These are phyloP conservation scores for Phortica magna DNA, from an alignment of 2,888 invertebrate species.

Conservation along the genomic window DNA sequence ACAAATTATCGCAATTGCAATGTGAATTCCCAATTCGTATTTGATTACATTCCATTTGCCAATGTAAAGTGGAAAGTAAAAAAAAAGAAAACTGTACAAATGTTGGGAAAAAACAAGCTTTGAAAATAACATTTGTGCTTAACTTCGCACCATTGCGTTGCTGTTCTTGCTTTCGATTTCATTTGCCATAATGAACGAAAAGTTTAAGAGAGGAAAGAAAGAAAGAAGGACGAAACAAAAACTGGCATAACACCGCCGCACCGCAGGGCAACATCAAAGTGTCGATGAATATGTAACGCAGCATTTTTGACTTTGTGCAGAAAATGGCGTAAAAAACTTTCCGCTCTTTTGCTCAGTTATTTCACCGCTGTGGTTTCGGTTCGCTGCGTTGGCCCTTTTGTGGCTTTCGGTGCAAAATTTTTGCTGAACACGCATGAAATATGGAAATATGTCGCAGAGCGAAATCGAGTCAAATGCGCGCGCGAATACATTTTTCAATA, in stretches of 20 bases:
- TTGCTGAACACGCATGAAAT: not conserved
- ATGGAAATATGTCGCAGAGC: not conserved
- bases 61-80: not conserved
- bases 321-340: conserved; percentile 27
- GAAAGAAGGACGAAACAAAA: not conserved
- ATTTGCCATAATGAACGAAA: conserved; percentile 13
- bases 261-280: conserved; percentile 18
- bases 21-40: conserved; percentile 17
- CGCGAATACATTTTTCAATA: not conserved
- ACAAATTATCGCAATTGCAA: conserved; percentile 4
- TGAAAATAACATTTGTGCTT: not conserved
- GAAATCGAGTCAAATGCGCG: not conserved
- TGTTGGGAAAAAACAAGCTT: not conserved
- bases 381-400: conserved; percentile 6
- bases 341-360: conserved; percentile 8
- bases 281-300: conserved; percentile 9
- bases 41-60: conserved; percentile 1
- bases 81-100: conserved; percentile 6
- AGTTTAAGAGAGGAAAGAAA: not conserved
- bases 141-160: conserved; percentile 9
- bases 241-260: not conserved
- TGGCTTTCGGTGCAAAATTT: not conserved
- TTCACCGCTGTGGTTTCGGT: conserved; percentile 15
- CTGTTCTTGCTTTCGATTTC: conserved; percentile 4
- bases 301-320: conserved; percentile 28